phyloP scores from a whole-genome alignment of 2,113 vertebrate genomes.

The Sinocyclocheilus anophthalmus region DNA sequence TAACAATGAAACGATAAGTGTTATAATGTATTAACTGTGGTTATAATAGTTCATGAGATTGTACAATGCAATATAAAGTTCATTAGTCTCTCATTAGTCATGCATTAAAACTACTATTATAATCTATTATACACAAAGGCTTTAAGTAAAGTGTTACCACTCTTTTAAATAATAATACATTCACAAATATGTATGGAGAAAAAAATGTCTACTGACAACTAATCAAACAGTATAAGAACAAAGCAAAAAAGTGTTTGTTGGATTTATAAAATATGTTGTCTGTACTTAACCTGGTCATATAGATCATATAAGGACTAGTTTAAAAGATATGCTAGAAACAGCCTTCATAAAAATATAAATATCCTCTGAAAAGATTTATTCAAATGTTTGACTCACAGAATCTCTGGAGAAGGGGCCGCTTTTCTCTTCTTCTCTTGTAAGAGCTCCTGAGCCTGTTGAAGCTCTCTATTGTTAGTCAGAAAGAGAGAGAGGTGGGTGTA shows the following conservation, averaged over 20 bases:
- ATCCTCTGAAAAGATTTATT: background rate
- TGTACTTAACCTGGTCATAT: background rate
- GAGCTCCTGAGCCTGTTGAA: constrained; percentile 61
- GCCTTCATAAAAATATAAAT: background rate
- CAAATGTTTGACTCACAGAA: constrained; percentile 19
- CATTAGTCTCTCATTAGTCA: too few relatives aligned
- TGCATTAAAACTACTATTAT: too few relatives aligned
- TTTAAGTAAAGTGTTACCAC: too few relatives aligned
- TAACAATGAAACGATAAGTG: too few relatives aligned
- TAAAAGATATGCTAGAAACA: background rate
- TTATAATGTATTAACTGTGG: too few relatives aligned
- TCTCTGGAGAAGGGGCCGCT: background rate
- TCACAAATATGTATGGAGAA: background rate
- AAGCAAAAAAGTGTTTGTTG: background rate
- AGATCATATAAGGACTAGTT: background rate
- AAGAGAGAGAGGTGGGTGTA: constrained; percentile 70
- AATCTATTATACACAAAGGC: too few relatives aligned
- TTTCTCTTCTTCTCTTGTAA: constrained; percentile 61
- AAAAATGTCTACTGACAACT: too few relatives aligned
- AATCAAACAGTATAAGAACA: background rate
- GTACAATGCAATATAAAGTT: too few relatives aligned
- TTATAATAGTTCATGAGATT: too few relatives aligned
- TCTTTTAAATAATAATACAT: background rate
- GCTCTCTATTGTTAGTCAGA: constrained; percentile 74
- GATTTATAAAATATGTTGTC: too few relatives aligned